phyloP scores from a whole-genome alignment of 1,140 invertebrate species.

The Diorhabda carinulata region DNA sequence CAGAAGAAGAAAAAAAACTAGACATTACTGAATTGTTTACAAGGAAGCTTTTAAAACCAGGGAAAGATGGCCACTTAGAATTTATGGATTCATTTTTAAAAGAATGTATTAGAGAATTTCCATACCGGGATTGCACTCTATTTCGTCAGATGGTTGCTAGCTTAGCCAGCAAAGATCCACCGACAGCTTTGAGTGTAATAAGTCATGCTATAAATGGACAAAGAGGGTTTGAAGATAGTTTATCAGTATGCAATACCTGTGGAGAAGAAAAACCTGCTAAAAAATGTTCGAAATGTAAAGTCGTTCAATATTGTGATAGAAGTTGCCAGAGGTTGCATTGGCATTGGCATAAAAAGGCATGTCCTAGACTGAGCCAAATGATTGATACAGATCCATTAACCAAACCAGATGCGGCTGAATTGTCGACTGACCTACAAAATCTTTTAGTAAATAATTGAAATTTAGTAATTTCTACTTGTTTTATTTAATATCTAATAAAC shows the following conservation, averaged over 20 bases:
- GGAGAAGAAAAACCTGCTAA: slow-evolving; percentile 83
- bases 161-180: slow-evolving; percentile 65
- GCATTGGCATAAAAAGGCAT: slow-evolving; percentile 91
- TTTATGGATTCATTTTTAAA: slow-evolving; percentile 78
- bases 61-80: slow-evolving; percentile 71
- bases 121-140: slow-evolving; percentile 78
- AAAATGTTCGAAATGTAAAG: slow-evolving; percentile 94
- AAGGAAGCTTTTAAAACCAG: slow-evolving; percentile 70
- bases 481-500: background rate
- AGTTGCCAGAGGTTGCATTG: slow-evolving; percentile 94
- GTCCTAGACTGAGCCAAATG: slow-evolving; percentile 54
- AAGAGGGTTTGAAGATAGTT: slow-evolving; percentile 67
- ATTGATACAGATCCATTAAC: background rate
- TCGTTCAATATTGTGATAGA: slow-evolving; percentile 88
- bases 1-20: slow-evolving; percentile 60
- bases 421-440: slow-evolving; percentile 24
- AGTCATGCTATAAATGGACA: slow-evolving; percentile 85
- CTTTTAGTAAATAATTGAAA: slow-evolving; percentile 24
- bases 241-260: slow-evolving; percentile 79
- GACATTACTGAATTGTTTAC: slow-evolving; percentile 69
- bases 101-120: slow-evolving; percentile 82
- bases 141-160: slow-evolving; percentile 80
- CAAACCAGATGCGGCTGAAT: slow-evolving; percentile 20
- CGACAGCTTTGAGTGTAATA: slow-evolving; percentile 70
- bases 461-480: background rate